Evolutionary conservation across 2,113 vertebrate species (phyloP).

Genomic region (Struthidea cinerea): DNA sequence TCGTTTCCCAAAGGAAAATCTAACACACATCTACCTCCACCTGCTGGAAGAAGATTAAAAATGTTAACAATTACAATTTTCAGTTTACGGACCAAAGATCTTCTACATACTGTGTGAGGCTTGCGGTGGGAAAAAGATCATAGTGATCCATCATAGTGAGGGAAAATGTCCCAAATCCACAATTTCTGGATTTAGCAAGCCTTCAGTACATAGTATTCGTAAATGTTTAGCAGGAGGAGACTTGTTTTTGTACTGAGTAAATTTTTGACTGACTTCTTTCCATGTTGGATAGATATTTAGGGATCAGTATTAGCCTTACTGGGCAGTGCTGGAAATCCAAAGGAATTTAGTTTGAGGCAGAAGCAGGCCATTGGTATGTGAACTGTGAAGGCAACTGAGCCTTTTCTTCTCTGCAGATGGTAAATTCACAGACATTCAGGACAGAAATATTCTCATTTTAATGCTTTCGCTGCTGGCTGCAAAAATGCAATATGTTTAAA

Average conservation of each 20-base stretch:
- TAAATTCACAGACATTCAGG: background rate
- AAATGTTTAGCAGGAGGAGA: background rate
- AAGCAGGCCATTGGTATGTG: background rate
- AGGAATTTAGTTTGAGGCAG: conserved; percentile 23
- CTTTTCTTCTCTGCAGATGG: background rate
- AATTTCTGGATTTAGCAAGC: background rate
- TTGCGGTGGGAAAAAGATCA: background rate
- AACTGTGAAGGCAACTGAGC: background rate
- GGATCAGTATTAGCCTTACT: background rate
- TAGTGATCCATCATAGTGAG: background rate
- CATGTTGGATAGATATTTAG: background rate
- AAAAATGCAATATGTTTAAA: background rate
- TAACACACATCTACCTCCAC: conserved; percentile 53
- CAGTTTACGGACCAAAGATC: background rate
- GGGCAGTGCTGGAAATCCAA: background rate
- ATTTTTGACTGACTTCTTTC: background rate
- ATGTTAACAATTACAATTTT: background rate
- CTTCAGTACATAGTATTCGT: background rate
- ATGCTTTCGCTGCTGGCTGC: background rate
- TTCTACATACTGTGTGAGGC: background rate
- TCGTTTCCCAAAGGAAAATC: conserved; percentile 42
- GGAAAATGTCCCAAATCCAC: background rate
- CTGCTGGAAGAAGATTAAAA: conserved; percentile 61
- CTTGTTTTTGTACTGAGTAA: background rate
- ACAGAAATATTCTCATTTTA: conserved; percentile 12